These are phyloP conservation scores for Pelodytes ibericus DNA, from an alignment of 2,797 vertebrate species.

Conservation along the genomic window DNA sequence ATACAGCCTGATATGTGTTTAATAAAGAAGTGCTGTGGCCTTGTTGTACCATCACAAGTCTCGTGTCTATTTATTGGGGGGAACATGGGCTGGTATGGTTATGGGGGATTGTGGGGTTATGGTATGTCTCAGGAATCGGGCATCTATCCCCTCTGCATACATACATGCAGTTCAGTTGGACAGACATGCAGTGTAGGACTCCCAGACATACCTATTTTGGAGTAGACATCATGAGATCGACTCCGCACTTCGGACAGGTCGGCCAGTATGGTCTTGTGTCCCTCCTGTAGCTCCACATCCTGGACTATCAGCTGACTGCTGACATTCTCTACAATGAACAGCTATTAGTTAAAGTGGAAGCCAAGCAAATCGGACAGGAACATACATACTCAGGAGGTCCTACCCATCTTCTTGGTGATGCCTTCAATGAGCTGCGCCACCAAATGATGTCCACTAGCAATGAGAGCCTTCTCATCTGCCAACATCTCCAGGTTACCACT, in stretches of 20 bases:
- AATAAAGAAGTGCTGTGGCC: too few species aligned
- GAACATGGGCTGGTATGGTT: too few species aligned
- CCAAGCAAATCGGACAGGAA: not conserved
- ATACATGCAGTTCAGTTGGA: not conserved
- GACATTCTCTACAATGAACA: slow-evolving; percentile 70
- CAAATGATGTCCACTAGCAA: slow-evolving; percentile 71
- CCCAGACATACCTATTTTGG: slow-evolving; percentile 74
- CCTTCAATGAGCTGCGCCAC: slow-evolving; percentile 76
- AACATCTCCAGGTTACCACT: slow-evolving; percentile 70
- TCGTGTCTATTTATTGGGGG: too few species aligned
- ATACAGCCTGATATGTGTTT: too few species aligned
- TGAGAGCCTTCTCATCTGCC: slow-evolving; percentile 75
- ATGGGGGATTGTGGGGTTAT: too few species aligned
- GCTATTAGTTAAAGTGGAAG: not conserved
- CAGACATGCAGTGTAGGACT: not conserved
- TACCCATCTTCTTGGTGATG: slow-evolving; percentile 74
- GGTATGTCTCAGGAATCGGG: too few species aligned
- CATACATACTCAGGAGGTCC: not conserved
- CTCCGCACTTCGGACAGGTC: slow-evolving; percentile 69
- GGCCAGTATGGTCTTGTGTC: slow-evolving; percentile 68
- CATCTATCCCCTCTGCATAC: too few species aligned
- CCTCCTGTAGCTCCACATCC: slow-evolving; percentile 67
- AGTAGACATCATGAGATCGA: slow-evolving; percentile 78
- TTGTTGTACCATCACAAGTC: too few species aligned
- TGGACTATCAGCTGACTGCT: slow-evolving; percentile 70